Percentiles rank a stretch among this genome's conserved stretches.
Conservation (phyloP, 2,797 vertebrate genomes). For the Lindbergichthys nudifrons region DNA sequence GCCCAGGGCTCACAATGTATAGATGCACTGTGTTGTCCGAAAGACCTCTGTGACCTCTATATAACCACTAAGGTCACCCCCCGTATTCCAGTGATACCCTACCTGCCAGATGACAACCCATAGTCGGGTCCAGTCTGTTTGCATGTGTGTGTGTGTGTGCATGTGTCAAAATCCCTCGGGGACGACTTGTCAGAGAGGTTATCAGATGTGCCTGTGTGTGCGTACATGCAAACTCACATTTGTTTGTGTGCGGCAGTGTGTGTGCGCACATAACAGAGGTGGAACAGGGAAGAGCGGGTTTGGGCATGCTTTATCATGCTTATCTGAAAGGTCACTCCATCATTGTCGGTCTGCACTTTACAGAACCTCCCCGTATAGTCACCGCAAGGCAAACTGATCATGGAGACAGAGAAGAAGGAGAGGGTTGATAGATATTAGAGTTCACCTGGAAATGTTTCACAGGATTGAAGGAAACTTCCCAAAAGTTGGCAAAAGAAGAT, state of each 20-base stretch:
- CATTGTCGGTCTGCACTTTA: slow-evolving; percentile 72
- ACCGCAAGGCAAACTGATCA: slow-evolving; percentile 61
- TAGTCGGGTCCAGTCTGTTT: slow-evolving; percentile 68
- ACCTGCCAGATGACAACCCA: slow-evolving; percentile 83
- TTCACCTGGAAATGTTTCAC: slow-evolving; percentile 14
- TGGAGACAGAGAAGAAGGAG: slow-evolving; percentile 32
- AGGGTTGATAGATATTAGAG: slow-evolving; percentile 19
- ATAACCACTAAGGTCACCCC: slow-evolving; percentile 72
- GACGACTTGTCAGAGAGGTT: slow-evolving; percentile 79
- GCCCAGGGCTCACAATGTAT: slow-evolving; percentile 53
- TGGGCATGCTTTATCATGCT: slow-evolving; percentile 73
- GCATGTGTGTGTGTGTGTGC: slow-evolving; percentile 63
- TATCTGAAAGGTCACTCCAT: slow-evolving; percentile 84
- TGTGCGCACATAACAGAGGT: slow-evolving; percentile 34
- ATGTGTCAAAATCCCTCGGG: slow-evolving; percentile 74
- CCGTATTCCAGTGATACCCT: slow-evolving; percentile 61
- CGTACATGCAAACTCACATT: slow-evolving; percentile 17
- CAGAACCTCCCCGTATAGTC: slow-evolving; percentile 66
- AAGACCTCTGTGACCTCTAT: slow-evolving; percentile 73
- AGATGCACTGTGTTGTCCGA: slow-evolving; percentile 69
- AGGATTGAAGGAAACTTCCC: neutral
- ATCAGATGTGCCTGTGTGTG: slow-evolving; percentile 71
- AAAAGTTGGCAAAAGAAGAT: neutral
- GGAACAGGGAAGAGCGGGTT: slow-evolving; percentile 51
- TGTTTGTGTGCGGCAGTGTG: slow-evolving; percentile 19